phyloP scores from a whole-genome alignment of 2,797 vertebrate genomes.

The Spondyliosoma cantharus region DNA sequence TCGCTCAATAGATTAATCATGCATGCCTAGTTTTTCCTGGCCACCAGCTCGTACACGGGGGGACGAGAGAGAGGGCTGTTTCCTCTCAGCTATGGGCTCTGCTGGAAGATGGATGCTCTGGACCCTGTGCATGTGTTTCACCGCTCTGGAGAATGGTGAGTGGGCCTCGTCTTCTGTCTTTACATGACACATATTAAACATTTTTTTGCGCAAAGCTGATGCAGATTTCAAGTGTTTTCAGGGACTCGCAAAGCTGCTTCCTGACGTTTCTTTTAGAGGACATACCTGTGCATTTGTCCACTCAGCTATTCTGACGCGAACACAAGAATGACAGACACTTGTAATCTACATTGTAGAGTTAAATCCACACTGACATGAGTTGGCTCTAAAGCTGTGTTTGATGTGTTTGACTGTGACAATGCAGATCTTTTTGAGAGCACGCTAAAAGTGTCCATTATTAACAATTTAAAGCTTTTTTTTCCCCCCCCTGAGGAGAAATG shows the following conservation, averaged over 20 bases:
- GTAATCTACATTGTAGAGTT: not conserved
- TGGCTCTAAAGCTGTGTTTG: not conserved
- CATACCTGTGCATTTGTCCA: not conserved
- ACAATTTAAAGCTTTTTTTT: not conserved
- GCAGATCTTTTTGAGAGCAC: not conserved
- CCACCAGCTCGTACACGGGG: conserved; percentile 41
- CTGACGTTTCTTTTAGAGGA: not conserved
- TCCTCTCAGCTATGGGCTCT: conserved; percentile 70
- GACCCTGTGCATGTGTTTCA: conserved; percentile 60
- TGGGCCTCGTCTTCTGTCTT: not conserved
- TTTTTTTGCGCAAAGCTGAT: not conserved
- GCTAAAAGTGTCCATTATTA: not conserved
- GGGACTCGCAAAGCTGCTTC: not conserved
- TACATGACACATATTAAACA: not conserved
- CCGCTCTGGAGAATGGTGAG: conserved; percentile 70
- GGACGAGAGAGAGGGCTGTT: conserved; percentile 25
- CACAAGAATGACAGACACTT: not conserved
- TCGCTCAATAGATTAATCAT: conserved; percentile 76
- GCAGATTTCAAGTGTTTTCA: not conserved
- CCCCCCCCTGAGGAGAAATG: not conserved
- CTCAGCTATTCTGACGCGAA: not conserved
- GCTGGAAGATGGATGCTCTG: conserved; percentile 69
- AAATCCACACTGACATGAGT: not conserved
- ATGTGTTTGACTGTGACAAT: not conserved
- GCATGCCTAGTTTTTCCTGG: conserved; percentile 73